These are phyloP conservation scores for Brachionus calyciflorus DNA, from an alignment of 1,140 invertebrate species.

Conservation along the genomic window DNA sequence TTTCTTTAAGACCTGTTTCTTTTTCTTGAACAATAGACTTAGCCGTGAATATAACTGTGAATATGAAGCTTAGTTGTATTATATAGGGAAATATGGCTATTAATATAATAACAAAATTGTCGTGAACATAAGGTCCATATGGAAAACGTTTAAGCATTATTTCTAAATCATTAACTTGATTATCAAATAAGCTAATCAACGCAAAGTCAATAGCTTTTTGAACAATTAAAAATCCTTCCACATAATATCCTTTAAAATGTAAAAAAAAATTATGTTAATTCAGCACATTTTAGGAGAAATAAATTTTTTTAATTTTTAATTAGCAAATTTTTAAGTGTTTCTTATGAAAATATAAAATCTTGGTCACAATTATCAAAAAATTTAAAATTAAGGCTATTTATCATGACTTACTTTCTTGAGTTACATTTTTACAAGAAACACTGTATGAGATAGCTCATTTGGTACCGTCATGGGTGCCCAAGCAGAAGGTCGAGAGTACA, in stretches of 20 bases:
- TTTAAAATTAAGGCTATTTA: no score
- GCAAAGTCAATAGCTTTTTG: conserved; percentile 67
- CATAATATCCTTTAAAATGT: conserved; percentile 60
- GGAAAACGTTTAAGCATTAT: conserved; percentile 48
- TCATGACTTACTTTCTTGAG: no score
- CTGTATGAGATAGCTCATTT: no score
- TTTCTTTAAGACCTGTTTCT: conserved; percentile 54
- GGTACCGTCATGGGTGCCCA: no score
- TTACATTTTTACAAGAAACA: no score
- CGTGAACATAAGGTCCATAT: conserved; percentile 56
- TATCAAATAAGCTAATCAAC: conserved; percentile 53
- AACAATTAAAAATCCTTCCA: conserved; percentile 69
- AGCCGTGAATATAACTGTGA: conserved; percentile 54
- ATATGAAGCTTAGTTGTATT: conserved; percentile 69
- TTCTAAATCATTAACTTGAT: conserved; percentile 63
- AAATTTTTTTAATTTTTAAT: no score
- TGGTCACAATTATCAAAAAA: no score
- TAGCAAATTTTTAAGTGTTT: no score
- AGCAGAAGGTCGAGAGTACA: no score
- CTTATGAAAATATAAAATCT: no score
- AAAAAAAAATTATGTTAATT: conserved; percentile 31
- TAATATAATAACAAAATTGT: conserved; percentile 55
- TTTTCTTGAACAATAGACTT: conserved; percentile 58
- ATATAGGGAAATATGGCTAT: conserved; percentile 65
- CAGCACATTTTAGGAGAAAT: no score